These are phyloP conservation scores for Glomeris marginata DNA, from an alignment of 2,888 invertebrate species.

Conservation along the genomic window DNA sequence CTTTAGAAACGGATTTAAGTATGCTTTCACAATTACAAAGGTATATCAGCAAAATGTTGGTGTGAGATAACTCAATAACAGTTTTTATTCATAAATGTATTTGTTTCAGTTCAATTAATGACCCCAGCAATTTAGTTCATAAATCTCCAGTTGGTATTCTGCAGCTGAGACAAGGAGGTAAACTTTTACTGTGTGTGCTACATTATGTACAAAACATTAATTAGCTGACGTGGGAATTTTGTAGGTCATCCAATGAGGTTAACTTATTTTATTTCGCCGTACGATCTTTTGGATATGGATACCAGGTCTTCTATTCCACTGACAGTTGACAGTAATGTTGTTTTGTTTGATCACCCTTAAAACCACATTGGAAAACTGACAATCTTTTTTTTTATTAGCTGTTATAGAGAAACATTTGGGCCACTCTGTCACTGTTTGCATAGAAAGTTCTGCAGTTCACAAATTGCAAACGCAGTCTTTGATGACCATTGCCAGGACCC, in stretches of 20 bases:
- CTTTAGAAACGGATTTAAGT: conserved; percentile 75
- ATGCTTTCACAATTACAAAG: conserved; percentile 50
- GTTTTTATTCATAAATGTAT: conserved; percentile 7
- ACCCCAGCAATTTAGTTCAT: conserved; percentile 57
- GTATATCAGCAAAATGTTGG: conserved; percentile 20
- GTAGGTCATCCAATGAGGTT: conserved; percentile 81
- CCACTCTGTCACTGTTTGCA: conserved; percentile 71
- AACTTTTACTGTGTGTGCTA: conserved; percentile 6
- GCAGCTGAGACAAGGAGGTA: conserved; percentile 63
- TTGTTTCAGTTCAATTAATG: conserved; percentile 41
- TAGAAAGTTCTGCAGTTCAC: conserved; percentile 73
- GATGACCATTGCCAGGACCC: conserved; percentile 37
- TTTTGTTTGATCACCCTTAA: conserved; percentile 20
- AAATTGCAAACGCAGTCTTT: conserved; percentile 50
- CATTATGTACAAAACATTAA: not conserved
- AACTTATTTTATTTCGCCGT: conserved; percentile 86
- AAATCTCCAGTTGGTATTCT: conserved; percentile 80
- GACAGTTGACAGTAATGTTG: conserved; percentile 45
- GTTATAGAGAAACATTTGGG: conserved; percentile 54
- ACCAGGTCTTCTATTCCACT: conserved; percentile 54
- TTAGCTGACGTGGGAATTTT: conserved; percentile 15
- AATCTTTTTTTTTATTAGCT: conserved; percentile 22
- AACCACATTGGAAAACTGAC: conserved; percentile 6
- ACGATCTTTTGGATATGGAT: conserved; percentile 68
- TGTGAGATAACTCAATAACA: not conserved